These are phyloP conservation scores for Macrosoma leucophasiata DNA, from an alignment of 2,888 invertebrate species.

Conservation along the genomic window DNA sequence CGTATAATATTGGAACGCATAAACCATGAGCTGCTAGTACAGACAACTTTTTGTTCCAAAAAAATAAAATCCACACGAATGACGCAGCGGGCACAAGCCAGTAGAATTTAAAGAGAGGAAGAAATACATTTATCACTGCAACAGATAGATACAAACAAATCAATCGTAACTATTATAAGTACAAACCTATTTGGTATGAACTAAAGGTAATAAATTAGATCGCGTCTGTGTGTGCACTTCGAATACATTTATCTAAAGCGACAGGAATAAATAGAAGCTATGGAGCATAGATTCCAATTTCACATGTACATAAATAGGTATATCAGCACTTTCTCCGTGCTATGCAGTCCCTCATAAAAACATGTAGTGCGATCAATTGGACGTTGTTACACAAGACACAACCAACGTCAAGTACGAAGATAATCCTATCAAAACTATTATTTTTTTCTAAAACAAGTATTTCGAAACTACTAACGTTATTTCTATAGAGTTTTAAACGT, in stretches of 20 bases:
- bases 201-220: conserved; percentile 20
- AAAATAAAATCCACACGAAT: too few relatives aligned
- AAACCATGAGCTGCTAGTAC: too few relatives aligned
- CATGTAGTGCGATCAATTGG: conserved; percentile 23
- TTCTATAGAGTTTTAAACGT: too few relatives aligned
- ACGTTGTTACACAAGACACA: background rate
- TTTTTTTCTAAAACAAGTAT: too few relatives aligned
- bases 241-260: conserved; percentile 23
- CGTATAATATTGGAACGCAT: too few relatives aligned
- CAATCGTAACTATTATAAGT: conserved; percentile 14
- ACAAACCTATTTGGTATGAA: conserved; percentile 19
- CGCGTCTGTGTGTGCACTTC: conserved; percentile 12
- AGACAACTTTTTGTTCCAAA: too few relatives aligned
- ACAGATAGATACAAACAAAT: too few relatives aligned
- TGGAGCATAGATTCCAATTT: conserved; percentile 22
- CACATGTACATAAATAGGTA: conserved; percentile 24
- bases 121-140: too few relatives aligned
- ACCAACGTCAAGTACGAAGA: conserved; percentile 6
- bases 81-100: too few relatives aligned
- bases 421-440: background rate
- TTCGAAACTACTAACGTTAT: too few relatives aligned
- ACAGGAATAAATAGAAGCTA: conserved; percentile 22
- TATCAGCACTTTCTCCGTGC: conserved; percentile 32
- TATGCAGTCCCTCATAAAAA: conserved; percentile 33
- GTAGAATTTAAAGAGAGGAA: too few relatives aligned